These are phyloP conservation scores for Melipona quadrifasciata DNA, from an alignment of 1,140 invertebrate genomes.

Conservation along the genomic window DNA sequence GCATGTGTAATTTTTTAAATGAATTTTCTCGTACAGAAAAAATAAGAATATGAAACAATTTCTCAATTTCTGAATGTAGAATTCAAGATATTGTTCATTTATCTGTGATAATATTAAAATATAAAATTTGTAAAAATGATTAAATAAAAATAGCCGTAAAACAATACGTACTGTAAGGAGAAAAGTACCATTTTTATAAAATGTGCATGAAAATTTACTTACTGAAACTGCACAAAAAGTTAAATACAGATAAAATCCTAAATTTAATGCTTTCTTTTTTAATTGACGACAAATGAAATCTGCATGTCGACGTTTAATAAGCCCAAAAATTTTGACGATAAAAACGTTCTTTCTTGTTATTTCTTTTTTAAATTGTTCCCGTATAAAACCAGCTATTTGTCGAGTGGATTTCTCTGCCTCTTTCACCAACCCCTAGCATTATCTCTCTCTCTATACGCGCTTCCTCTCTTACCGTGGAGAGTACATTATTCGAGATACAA, in stretches of 20 bases:
- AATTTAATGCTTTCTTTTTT: neutral
- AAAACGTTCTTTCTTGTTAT: neutral
- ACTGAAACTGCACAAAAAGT: neutral
- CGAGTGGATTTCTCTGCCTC: constrained; percentile 3
- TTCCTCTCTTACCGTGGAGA: neutral
- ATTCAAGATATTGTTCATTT: no score
- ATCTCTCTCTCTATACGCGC: neutral
- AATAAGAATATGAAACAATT: no score
- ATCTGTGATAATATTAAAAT: no score
- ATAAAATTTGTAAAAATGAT: neutral
- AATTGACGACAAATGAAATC: neutral
- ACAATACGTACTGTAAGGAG: neutral
- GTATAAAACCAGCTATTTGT: constrained; percentile 11
- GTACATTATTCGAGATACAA: constrained; percentile 21
- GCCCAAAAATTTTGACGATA: neutral
- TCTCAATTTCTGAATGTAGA: no score
- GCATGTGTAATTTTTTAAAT: neutral
- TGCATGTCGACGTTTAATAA: neutral
- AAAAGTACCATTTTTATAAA: neutral
- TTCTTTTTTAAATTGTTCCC: neutral
- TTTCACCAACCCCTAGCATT: neutral
- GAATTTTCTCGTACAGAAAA: neutral
- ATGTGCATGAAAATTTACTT: neutral
- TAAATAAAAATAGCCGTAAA: neutral
- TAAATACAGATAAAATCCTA: neutral